Base-by-base conservation (phyloP, 2,888 invertebrate genomes). In the Dynastes tityus region DNA sequence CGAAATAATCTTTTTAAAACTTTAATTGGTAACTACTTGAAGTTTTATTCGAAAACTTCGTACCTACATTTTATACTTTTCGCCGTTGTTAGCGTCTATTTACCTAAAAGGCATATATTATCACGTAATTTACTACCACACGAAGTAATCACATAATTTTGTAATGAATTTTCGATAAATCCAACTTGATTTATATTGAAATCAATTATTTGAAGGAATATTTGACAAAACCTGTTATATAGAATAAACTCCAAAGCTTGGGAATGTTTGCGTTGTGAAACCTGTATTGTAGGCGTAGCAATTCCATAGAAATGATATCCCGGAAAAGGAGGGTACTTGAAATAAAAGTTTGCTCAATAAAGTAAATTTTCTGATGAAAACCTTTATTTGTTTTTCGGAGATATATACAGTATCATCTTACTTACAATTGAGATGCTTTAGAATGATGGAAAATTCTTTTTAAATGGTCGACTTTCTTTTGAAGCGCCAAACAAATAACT, bases 21-120 rank as follows among this genome's bases (percentile, higher is more conserved):
- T 73, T 73, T 73, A 73, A 73, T 73, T 73, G 61, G 73, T 37
- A 40, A 37, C 27, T 58, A 16, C 22, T n/a, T 61, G 0, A 73
- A 73, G 73, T 73, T 73, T 73, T 73, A 73, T 73, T 73, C 61
- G 73, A 73, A 73, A 73, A 73, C 73, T 73, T 73, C 16, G 40
- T 16, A 45, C 40, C 58, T 40, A 40, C 58, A 22, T 37, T 73
- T 53, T 16, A 73, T 11, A 37, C 27, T 73, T 37, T 3, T n/a
- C 45, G 55, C 53, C 49, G 32, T 71, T 71, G 16, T 32, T 53
- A 29, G 8, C 27, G 29, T 29, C 55, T 71, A 55, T 55, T 71
- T 32, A 71, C 53, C 32, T 71, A 55, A 53, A n/a, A 32, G 11
- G 53, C 55, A 65, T n/a, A 65, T 45, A 45, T 45, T 32, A 32